Evolutionary conservation across 2,888 invertebrate genomes (phyloP), one percentile per base, ranked within the genome.

Genomic region (Drosophila kanekoi): DNA sequence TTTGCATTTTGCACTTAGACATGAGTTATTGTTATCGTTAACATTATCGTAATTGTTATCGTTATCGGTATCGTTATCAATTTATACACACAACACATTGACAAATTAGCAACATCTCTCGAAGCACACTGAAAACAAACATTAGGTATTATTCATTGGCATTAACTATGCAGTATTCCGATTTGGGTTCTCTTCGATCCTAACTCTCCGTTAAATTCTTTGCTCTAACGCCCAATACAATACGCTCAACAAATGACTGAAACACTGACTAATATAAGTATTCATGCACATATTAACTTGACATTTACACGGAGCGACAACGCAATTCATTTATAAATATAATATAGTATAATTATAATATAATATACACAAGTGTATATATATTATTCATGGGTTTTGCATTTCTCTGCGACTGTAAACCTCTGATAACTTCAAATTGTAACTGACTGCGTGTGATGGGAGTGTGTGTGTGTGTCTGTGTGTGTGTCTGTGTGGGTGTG

Each of bases 251-350:
- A 72, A 77, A 58, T 32, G 49, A 60, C 53, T 48, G 47, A 74
- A 70, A 75, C 67, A 82, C 68, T 68, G 72, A 60, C 6, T 28
- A 28, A 28, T 71, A 71, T 64, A 51, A 37, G 16, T 58, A 49
- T 44, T 35, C 57, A 62, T 48, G 59, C 59, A 51, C 51, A 56
- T 56, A 37, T 38, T 37, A 18, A 20, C 38, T 77, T 57, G 73
- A 81, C 85, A 81, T 81, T 81, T 70, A 79, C 86, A 81, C 69
- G 66, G 76, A 75, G 75, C 72, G 64, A 68, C 57, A 75, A 76
- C 72, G 72, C 60, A 75, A 72, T 72, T 77, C 23, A 72, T 28
- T 66, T 59, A 57, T 49, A 52, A 56, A 74, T 61, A 59, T 56
- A 70, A 73, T 72, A 48, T 54, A 62, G 51, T 67, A 54, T 48